Percentiles rank a stretch among this genome's conserved stretches.
Evolutionary conservation across 2,888 invertebrate species (phyloP).

Genomic region (Pseudococcus viburni): DNA sequence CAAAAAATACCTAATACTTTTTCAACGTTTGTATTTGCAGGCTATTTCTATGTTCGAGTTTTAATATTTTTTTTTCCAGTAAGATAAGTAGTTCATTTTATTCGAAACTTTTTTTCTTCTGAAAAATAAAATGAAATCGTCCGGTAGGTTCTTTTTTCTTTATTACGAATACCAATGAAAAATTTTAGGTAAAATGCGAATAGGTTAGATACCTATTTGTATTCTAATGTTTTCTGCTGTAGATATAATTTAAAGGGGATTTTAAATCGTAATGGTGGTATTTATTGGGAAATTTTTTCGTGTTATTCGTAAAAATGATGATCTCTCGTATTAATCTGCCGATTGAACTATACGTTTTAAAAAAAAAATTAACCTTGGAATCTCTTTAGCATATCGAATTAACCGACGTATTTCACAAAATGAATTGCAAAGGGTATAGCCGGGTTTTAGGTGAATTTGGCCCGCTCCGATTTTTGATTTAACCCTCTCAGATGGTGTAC

Average conservation of each 20-base stretch:
- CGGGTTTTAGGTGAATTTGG: too few relatives aligned
- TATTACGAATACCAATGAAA: neutral
- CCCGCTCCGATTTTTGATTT: too few relatives aligned
- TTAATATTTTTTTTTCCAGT: neutral
- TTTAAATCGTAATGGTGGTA: neutral
- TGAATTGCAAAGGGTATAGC: too few relatives aligned
- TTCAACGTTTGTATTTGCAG: slow-evolving; percentile 27
- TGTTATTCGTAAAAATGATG: neutral
- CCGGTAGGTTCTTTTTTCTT: neutral
- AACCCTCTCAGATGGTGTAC: too few relatives aligned
- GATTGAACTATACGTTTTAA: too few relatives aligned
- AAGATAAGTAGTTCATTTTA: slow-evolving; percentile 36
- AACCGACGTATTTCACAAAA: too few relatives aligned
- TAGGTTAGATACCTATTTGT: neutral
- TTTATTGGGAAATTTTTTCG: neutral
- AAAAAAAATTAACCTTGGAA: too few relatives aligned
- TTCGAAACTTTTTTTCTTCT: slow-evolving; percentile 18
- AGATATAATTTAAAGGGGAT: neutral
- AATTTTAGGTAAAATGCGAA: neutral
- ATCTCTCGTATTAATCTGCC: neutral
- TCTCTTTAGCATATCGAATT: too few relatives aligned
- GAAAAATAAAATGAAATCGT: neutral
- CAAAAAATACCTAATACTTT: slow-evolving; percentile 26
- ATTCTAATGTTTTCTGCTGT: neutral
- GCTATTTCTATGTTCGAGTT: neutral